Conservation (phyloP, 2,113 vertebrate species). For the Odontesthes bonariensis region DNA sequence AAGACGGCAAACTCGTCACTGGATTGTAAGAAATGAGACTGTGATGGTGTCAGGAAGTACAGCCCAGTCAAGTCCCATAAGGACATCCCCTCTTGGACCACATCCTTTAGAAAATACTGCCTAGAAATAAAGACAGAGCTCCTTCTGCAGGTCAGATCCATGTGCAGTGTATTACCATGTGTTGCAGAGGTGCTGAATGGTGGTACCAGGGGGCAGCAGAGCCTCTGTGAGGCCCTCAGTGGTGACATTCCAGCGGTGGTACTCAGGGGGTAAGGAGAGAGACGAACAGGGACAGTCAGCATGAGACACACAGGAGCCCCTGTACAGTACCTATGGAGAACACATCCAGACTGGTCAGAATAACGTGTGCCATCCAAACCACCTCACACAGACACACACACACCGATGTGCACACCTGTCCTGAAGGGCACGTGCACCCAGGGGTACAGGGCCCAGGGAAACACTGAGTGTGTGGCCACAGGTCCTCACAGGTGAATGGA, state of each 20-base stretch:
- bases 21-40: no score
- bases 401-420: constrained; percentile 75
- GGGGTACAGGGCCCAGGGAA: constrained; percentile 75
- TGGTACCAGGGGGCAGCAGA: constrained; percentile 73
- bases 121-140: no score
- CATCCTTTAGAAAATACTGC: no score
- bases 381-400: neutral
- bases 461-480: constrained; percentile 82
- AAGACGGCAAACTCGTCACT: no score
- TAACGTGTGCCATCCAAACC: neutral
- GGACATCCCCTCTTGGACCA: no score
- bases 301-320: constrained; percentile 74
- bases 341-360: neutral
- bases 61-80: no score
- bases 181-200: constrained; percentile 83
- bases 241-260: constrained; percentile 68
- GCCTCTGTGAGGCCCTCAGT: constrained; percentile 51
- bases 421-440: constrained; percentile 78
- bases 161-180: constrained; percentile 79
- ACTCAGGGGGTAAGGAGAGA: constrained; percentile 53
- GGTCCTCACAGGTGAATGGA: constrained; percentile 84
- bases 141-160: neutral
- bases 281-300: constrained; percentile 82
- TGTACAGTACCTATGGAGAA: constrained; percentile 80
- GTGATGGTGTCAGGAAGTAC: no score